Percentiles rank a stretch among this genome's conserved stretches.
Evolutionary conservation across 2,888 invertebrate species (phyloP).

Genomic region (Drosophila trichaetosa): DNA sequence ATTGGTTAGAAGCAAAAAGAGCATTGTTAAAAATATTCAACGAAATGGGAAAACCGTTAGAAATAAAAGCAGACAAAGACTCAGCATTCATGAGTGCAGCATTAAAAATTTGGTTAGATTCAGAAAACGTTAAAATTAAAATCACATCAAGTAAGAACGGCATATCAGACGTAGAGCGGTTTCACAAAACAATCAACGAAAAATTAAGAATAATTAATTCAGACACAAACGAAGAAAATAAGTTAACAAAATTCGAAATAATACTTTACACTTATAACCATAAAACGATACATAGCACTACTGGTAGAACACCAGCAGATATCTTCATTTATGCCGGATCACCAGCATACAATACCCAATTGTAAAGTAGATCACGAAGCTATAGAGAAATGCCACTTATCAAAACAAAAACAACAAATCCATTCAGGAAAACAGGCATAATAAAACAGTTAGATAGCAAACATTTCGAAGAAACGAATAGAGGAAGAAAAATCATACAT

Average conservation of each 20-base stretch:
- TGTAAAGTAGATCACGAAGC: too few relatives aligned
- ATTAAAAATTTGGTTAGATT: too few relatives aligned
- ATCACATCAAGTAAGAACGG: background rate
- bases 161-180: background rate
- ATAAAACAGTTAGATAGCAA: too few relatives aligned
- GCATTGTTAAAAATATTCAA: too few relatives aligned
- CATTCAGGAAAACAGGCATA: background rate
- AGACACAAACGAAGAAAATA: background rate
- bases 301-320: background rate
- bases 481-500: too few relatives aligned
- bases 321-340: too few relatives aligned
- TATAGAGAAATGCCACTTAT: background rate
- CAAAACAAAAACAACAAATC: background rate
- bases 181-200: background rate
- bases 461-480: too few relatives aligned
- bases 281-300: background rate
- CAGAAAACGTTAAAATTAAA: too few relatives aligned
- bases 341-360: too few relatives aligned
- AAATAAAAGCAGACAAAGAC: background rate
- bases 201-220: background rate
- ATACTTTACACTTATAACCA: background rate
- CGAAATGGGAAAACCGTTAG: background rate
- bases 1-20: too few relatives aligned
- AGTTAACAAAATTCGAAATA: background rate
- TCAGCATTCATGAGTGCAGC: too few relatives aligned